These are phyloP conservation scores for Nephrotoma flavescens DNA, from an alignment of 2,888 invertebrate species.

Conservation along the genomic window DNA sequence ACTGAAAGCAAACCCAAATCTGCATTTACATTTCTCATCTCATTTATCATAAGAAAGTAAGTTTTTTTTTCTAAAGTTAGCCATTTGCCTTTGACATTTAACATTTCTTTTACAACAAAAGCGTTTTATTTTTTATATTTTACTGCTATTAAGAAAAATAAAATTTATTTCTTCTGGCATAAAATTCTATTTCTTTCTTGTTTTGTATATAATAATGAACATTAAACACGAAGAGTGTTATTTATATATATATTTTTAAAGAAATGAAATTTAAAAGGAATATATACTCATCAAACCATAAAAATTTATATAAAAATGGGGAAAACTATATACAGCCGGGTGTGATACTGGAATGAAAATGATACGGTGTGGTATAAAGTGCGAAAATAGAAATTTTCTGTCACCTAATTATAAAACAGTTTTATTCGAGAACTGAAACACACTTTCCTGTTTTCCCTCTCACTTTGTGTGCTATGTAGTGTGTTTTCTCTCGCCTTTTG, in stretches of 20 bases:
- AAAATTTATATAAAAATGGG: neutral
- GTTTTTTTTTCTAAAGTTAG: neutral
- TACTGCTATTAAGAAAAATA: neutral
- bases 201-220: neutral
- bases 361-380: neutral
- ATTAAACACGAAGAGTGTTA: neutral
- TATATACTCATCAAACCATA: neutral
- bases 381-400: neutral
- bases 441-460: neutral
- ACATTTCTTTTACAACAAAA: neutral
- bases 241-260: neutral
- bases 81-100: neutral
- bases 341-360: neutral
- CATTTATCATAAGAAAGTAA: neutral
- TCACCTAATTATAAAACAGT: conserved; percentile 1
- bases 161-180: neutral
- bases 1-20: neutral
- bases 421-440: neutral
- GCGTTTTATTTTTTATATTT: neutral
- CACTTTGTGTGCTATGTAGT: neutral
- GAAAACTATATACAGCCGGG: no score
- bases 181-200: neutral
- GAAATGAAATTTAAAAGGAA: neutral
- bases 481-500: neutral
- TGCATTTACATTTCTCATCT: neutral